phyloP scores from a whole-genome alignment of 2,888 invertebrate species.

The Drosophila pegasa region DNA sequence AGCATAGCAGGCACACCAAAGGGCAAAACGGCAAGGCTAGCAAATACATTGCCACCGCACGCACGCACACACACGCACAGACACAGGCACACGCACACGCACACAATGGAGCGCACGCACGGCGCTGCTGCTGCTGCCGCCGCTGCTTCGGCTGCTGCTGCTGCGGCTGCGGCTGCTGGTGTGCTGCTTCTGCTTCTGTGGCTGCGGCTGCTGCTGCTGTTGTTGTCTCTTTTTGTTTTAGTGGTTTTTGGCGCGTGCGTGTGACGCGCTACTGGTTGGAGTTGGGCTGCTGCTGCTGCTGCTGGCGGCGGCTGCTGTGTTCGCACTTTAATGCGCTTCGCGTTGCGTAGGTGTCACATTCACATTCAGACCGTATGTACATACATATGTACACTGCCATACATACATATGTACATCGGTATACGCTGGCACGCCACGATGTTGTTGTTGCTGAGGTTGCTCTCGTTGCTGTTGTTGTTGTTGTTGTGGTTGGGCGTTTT shows the following conservation, averaged over 20 bases:
- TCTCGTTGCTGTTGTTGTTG: slow-evolving; percentile 20
- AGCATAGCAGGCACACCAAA: slow-evolving; percentile 73
- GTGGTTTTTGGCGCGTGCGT: slow-evolving; percentile 57
- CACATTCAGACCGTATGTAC: slow-evolving; percentile 46
- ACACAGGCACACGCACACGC: slow-evolving; percentile 17
- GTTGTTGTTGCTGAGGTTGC: slow-evolving; percentile 1
- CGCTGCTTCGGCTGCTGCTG: slow-evolving; percentile 8
- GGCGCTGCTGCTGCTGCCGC: slow-evolving; percentile 13
- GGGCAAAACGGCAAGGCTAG: slow-evolving; percentile 74
- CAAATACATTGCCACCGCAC: slow-evolving; percentile 72
- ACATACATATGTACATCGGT: slow-evolving; percentile 59
- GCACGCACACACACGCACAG: slow-evolving; percentile 12
- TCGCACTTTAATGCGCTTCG: slow-evolving; percentile 63
- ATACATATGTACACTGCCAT: slow-evolving; percentile 33
- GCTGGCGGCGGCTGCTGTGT: slow-evolving; percentile 32
- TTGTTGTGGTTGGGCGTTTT: slow-evolving; percentile 26
- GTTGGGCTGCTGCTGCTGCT: slow-evolving; percentile 23
- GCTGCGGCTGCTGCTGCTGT: slow-evolving; percentile 29
- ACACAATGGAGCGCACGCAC: slow-evolving; percentile 20
- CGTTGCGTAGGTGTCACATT: slow-evolving; percentile 64
- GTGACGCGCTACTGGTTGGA: slow-evolving; percentile 28
- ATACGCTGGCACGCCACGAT: slow-evolving; percentile 33
- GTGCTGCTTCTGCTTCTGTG: slow-evolving; percentile 6
- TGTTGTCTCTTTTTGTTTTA: slow-evolving; percentile 53
- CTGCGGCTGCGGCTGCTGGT: slow-evolving; percentile 4